phyloP scores from a whole-genome alignment of 2,797 vertebrate genomes.

The Acipenser ruthenus region DNA sequence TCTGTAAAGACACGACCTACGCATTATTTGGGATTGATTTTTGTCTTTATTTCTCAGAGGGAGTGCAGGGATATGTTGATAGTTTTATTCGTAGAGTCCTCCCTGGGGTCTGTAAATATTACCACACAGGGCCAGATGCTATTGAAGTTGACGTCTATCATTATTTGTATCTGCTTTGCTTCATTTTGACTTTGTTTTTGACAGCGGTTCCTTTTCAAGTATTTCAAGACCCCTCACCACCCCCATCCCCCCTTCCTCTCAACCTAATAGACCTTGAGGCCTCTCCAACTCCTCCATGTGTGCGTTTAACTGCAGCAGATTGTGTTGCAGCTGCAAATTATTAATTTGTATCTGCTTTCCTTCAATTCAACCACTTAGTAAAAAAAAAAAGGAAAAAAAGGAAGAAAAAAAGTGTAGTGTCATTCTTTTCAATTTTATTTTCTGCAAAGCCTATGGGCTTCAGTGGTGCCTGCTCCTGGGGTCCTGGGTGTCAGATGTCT shows the following conservation, averaged over 20 bases:
- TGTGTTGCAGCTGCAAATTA: conserved; percentile 70
- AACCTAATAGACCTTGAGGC: conserved; percentile 54
- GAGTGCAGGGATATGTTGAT: background rate
- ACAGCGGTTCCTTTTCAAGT: conserved; percentile 20
- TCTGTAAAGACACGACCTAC: conserved; percentile 1
- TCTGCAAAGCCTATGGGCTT: conserved; percentile 75
- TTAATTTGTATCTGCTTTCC: conserved; percentile 75
- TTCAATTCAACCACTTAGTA: conserved; percentile 55
- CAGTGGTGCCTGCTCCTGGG: conserved; percentile 79
- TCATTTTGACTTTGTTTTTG: background rate
- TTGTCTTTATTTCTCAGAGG: background rate
- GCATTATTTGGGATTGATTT: conserved; percentile 6
- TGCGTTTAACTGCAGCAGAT: conserved; percentile 42
- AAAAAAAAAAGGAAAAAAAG: conserved; percentile 31
- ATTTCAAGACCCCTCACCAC: background rate
- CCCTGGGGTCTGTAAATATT: background rate
- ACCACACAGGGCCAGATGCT: background rate
- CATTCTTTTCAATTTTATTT: conserved; percentile 64
- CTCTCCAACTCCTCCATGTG: conserved; percentile 63
- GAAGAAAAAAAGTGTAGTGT: conserved; percentile 36
- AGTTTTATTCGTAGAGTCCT: background rate
- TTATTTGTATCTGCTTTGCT: background rate
- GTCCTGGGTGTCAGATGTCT: conserved; percentile 99
- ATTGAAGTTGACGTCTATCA: background rate
- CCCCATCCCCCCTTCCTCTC: too few relatives aligned